A percentile compares a stretch with the other conserved stretches of the same genome.
phyloP scores from a whole-genome alignment of 2,888 invertebrate genomes.

The Bugulina stolonifera region DNA sequence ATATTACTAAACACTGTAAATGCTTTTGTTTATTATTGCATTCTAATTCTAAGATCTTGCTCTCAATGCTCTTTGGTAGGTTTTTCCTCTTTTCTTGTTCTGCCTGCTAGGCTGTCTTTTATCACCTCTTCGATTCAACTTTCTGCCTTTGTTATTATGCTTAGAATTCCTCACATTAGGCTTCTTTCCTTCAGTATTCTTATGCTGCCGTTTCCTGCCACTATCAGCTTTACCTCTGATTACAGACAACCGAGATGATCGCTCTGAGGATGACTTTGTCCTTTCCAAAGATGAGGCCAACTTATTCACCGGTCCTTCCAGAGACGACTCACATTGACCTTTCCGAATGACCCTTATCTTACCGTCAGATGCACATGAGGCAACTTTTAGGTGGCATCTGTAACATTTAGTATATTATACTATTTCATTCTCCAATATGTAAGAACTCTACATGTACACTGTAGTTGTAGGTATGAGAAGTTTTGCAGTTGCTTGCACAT shows the following conservation, averaged over 20 bases:
- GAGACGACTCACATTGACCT: not conserved
- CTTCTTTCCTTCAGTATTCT: not conserved
- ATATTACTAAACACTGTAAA: too few relatives aligned
- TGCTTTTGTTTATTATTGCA: too few relatives aligned
- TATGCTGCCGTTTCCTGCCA: not conserved
- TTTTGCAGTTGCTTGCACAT: too few relatives aligned
- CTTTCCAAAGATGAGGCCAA: not conserved
- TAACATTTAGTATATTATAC: too few relatives aligned
- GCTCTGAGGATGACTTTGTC: too few relatives aligned
- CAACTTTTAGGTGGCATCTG: slow-evolving; percentile 15
- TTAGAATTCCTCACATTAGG: not conserved
- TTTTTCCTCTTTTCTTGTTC: slow-evolving; percentile 5
- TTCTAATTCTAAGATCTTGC: too few relatives aligned
- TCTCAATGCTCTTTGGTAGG: not conserved
- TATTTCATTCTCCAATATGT: too few relatives aligned
- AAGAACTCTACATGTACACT: too few relatives aligned
- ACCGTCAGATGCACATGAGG: not conserved
- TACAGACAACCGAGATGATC: too few relatives aligned
- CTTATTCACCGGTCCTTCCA: not conserved
- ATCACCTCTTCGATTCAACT: not conserved
- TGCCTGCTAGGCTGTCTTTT: not conserved
- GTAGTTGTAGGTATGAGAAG: too few relatives aligned
- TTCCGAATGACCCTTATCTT: not conserved
- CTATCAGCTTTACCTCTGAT: not conserved
- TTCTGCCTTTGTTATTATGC: not conserved